Conservation (phyloP, 2,888 invertebrate species). For the Tachystola acroxantha region DNA sequence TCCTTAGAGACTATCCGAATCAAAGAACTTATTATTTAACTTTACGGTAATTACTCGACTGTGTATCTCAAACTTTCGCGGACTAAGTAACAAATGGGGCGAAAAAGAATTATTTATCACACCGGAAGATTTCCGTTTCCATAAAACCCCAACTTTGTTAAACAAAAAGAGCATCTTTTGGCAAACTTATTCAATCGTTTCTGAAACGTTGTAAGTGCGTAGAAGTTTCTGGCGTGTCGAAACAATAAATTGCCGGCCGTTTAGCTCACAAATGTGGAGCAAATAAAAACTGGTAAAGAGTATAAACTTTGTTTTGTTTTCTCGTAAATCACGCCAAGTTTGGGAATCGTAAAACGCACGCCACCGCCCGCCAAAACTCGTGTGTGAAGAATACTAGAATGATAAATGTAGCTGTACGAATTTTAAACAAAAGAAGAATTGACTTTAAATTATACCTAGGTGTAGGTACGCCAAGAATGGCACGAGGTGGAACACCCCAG, state of each 20-base stretch:
- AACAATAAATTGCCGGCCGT: constrained; percentile 17
- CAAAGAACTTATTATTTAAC: too few species aligned
- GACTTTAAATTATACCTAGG: too few species aligned
- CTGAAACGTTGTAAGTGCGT: constrained; percentile 7
- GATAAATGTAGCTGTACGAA: too few species aligned
- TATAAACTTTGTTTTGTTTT: constrained; percentile 19
- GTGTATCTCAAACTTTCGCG: neutral
- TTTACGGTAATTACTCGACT: too few species aligned
- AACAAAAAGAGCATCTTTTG: constrained; percentile 1
- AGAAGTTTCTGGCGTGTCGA: constrained; percentile 11
- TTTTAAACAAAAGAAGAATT: too few species aligned
- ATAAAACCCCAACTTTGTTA: neutral
- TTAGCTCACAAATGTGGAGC: constrained; percentile 17
- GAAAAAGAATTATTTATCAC: neutral
- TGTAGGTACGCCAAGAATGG: too few species aligned
- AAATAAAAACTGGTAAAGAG: constrained; percentile 19
- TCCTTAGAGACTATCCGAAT: too few species aligned
- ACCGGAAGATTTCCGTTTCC: neutral
- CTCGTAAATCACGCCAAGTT: constrained; percentile 20
- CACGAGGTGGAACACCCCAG: too few species aligned
- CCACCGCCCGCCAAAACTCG: neutral
- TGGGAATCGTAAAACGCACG: constrained; percentile 20
- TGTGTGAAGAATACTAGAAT: neutral
- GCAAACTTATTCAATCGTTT: constrained; percentile 13
- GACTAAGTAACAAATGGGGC: constrained; percentile 1